These are phyloP conservation scores for Chrysaora quinquecirrha DNA, from an alignment of 30 jellyfish, hydroid and myxozoan species.

Conservation along the genomic window DNA sequence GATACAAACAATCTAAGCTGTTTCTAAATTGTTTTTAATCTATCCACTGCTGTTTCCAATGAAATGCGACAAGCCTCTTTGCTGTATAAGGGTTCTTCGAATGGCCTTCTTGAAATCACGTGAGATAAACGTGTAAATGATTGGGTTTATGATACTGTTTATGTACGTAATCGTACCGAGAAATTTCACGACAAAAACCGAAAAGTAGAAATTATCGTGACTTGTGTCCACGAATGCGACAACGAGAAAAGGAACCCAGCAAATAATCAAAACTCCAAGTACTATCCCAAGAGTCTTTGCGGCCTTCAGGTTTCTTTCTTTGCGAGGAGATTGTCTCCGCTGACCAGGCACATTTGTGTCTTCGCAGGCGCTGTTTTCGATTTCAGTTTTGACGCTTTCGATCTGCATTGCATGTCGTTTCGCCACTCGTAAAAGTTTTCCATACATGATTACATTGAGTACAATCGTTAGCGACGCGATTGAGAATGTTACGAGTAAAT, in stretches of 20 bases:
- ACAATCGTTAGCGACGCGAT: constrained; percentile 47
- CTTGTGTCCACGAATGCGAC: constrained; percentile 61
- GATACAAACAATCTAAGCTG: no score
- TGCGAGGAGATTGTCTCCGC: constrained; percentile 46
- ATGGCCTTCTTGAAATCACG: constrained; percentile 81
- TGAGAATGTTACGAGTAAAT: constrained; percentile 38
- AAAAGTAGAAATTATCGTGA: constrained; percentile 4
- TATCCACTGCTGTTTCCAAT: constrained; percentile 57
- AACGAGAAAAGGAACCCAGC: constrained; percentile 89
- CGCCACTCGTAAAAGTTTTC: constrained; percentile 69
- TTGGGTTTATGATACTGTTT: constrained; percentile 84
- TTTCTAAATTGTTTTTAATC: no score
- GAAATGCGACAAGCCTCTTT: constrained; percentile 47
- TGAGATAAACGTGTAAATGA: constrained; percentile 86
- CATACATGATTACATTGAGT: constrained; percentile 64
- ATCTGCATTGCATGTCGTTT: constrained; percentile 83
- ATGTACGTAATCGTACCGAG: constrained; percentile 84
- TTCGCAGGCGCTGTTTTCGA: constrained; percentile 65
- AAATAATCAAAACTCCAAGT: constrained; percentile 72
- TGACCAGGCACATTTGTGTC: constrained; percentile 6
- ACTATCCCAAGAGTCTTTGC: constrained; percentile 90
- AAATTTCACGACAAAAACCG: constrained; percentile 70
- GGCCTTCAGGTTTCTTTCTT: constrained; percentile 81
- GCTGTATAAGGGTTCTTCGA: constrained; percentile 44
- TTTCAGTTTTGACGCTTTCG: constrained; percentile 57